Conservation (phyloP, 2,797 vertebrate species). For the Dicrostonyx torquatus region DNA sequence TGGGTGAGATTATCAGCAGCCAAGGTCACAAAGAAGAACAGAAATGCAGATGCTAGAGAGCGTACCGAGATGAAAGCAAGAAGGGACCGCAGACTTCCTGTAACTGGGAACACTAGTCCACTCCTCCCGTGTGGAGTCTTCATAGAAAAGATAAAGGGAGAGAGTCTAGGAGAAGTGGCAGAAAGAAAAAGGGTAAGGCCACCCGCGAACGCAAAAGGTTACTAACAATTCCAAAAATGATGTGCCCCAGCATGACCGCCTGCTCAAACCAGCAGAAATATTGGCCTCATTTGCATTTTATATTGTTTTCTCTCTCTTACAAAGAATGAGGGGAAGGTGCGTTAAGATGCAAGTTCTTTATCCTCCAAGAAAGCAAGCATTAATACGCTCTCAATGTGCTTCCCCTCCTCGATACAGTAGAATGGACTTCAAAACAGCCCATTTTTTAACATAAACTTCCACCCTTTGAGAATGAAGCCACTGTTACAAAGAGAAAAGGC, state of each 20-base stretch:
- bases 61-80: constrained; percentile 58
- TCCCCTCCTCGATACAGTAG: not conserved
- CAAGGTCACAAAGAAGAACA: not conserved
- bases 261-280: constrained; percentile 73
- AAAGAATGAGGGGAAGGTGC: constrained; percentile 46
- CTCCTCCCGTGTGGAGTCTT: not conserved
- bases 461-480: not conserved
- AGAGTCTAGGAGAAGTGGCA: constrained; percentile 38
- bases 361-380: constrained; percentile 48
- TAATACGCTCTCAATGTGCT: constrained; percentile 33
- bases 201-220: constrained; percentile 56
- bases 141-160: constrained; percentile 64
- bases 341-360: constrained; percentile 67
- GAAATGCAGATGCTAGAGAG: not conserved
- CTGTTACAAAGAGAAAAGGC: not conserved
- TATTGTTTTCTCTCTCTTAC: not conserved
- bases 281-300: constrained; percentile 73
- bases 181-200: constrained; percentile 25
- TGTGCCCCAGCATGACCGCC: constrained; percentile 63
- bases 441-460: constrained; percentile 49
- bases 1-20: not conserved
- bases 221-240: constrained; percentile 78
- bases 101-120: not conserved
- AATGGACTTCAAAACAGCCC: constrained; percentile 53
- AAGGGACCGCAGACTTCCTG: constrained; percentile 53